Evolutionary conservation across 2,113 vertebrate genomes (phyloP).

Genomic region (Actenoides lindsayi): DNA sequence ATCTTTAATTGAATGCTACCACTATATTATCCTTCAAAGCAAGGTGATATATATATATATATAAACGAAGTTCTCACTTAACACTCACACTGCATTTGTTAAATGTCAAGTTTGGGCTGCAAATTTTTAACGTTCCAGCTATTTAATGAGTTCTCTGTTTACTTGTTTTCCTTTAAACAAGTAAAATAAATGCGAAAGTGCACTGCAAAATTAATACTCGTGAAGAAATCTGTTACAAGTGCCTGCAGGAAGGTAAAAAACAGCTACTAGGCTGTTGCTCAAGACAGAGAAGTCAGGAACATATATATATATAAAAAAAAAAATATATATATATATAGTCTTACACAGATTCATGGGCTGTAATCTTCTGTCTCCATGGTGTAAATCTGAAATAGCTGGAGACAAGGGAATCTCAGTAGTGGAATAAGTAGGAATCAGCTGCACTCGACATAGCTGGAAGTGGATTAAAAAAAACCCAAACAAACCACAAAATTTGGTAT

Average conservation of each 20-base stretch:
- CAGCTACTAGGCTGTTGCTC: accelerated
- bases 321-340: no score
- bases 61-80: not conserved
- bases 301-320: no score
- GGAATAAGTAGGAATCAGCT: not conserved
- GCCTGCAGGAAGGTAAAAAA: not conserved
- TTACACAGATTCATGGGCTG: not conserved
- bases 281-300: not conserved
- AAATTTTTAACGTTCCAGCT: not conserved
- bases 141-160: not conserved
- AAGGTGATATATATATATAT: not conserved
- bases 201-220: not conserved
- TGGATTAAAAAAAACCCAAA: not conserved
- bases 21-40: not conserved
- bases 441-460: not conserved
- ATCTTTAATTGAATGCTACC: not conserved
- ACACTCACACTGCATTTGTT: not conserved
- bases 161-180: not conserved
- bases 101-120: not conserved
- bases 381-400: not conserved
- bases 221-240: no score
- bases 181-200: not conserved
- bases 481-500: not conserved
- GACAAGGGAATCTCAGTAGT: not conserved
- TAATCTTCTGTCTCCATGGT: not conserved